Evolutionary conservation across 2,797 vertebrate genomes (phyloP).

Genomic region (Carapus acus): DNA sequence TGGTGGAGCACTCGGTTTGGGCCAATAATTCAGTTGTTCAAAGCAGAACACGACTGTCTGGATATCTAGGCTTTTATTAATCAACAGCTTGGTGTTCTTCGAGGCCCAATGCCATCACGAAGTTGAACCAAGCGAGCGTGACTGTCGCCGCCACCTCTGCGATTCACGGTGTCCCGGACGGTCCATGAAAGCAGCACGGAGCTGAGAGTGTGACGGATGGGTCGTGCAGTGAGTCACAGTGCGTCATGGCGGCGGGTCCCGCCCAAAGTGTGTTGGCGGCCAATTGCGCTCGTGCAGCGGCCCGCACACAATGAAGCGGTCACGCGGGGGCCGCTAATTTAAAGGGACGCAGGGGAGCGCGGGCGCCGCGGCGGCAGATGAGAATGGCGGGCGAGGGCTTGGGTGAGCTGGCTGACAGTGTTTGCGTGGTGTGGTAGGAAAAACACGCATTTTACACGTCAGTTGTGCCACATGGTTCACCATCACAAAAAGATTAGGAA

Average conservation of each 20-base stretch:
- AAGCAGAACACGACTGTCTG: too few species aligned
- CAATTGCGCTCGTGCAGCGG: constrained; percentile 41
- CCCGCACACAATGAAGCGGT: constrained; percentile 18
- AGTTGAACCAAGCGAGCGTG: too few species aligned
- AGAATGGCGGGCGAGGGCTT: neutral
- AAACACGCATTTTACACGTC: too few species aligned
- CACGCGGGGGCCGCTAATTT: constrained; percentile 35
- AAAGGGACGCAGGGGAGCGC: constrained; percentile 21
- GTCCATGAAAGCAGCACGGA: constrained; percentile 19
- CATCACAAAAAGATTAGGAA: too few species aligned
- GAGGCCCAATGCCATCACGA: too few species aligned
- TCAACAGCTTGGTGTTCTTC: too few species aligned
- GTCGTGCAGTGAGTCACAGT: constrained; percentile 57
- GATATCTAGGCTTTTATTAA: too few species aligned
- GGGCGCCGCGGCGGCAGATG: neutral
- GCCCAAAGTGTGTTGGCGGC: constrained; percentile 49
- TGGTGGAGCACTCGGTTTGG: too few species aligned
- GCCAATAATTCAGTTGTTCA: too few species aligned
- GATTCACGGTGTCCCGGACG: neutral
- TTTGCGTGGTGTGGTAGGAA: too few species aligned
- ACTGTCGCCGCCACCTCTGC: too few species aligned
- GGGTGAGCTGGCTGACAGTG: neutral
- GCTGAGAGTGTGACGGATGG: constrained; percentile 48
- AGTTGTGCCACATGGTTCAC: too few species aligned
- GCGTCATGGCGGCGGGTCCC: constrained; percentile 57